Evolutionary conservation across 1,140 invertebrate genomes (phyloP).

Genomic region (Druon quercuslanigerum): DNA sequence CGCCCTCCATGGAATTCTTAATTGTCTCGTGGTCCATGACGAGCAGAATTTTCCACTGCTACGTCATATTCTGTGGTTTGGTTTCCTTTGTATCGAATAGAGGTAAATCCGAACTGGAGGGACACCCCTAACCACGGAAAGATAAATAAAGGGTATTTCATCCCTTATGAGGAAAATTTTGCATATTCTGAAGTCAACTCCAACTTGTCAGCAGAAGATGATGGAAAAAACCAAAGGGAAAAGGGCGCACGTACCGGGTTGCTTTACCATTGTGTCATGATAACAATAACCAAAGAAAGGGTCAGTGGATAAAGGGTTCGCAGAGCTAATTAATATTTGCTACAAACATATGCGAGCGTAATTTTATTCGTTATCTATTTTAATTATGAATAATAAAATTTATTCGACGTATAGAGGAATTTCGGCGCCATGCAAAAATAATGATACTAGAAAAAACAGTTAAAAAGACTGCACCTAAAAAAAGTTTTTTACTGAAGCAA

Average conservation of each 20-base stretch:
- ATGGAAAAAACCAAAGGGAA: not conserved
- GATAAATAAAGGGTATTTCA: not conserved
- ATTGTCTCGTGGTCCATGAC: constrained; percentile 20
- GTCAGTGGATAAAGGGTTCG: not conserved
- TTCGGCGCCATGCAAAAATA: too few species aligned
- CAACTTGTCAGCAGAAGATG: constrained; percentile 7
- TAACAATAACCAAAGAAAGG: constrained; percentile 5
- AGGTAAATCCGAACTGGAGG: not conserved
- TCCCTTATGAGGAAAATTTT: constrained; percentile 2
- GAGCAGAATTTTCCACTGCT: constrained; percentile 27
- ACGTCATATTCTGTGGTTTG: not conserved
- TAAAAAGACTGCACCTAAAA: too few species aligned
- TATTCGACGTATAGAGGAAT: too few species aligned
- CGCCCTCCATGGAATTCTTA: constrained; percentile 29
- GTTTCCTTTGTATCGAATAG: constrained; percentile 13
- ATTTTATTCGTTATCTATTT: not conserved
- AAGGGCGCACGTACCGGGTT: not conserved
- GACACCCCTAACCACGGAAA: not conserved
- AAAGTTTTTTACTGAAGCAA: too few species aligned
- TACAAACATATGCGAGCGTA: not conserved
- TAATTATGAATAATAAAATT: not conserved
- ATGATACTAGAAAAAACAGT: too few species aligned
- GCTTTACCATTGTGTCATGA: not conserved
- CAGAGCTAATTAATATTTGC: not conserved
- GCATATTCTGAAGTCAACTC: constrained; percentile 2